Base-by-base conservation (phyloP, 2,888 invertebrate species). In the Trachelus troglodyta region DNA sequence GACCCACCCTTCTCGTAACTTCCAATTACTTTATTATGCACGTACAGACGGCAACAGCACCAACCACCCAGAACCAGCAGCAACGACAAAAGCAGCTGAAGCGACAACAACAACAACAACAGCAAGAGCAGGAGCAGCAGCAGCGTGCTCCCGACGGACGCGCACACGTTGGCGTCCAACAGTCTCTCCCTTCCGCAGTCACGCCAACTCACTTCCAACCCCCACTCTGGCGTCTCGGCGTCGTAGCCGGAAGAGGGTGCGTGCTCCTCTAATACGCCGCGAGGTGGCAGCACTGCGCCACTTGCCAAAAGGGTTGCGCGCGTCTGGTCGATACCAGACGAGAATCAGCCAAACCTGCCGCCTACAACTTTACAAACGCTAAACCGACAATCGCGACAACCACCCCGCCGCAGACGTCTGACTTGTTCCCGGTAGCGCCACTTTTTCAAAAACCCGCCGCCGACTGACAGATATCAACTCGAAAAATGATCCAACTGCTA, bases 321-420 rank as follows among this genome's bases (percentile, higher is more conserved):
- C 81, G 79, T 79, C 80, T 76, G 87, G 83, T 88, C 87, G 86
- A 87, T 88, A 88, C 83, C 81, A 80, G 84, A 80, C 80, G 83
- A 80, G 85, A 86, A 86, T 79, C 81, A 82, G 83, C 78, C 83
- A 80, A 79, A 82, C 81, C 85, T 89, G 87, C 88, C 23, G 40
- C 23, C 40, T 56, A 56, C 40, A 56, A 56, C 23, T 56, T 23
- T 15, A 23, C 23, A 9, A 56, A 56, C 23, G 23, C 40, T 56
- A 56, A 56, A 23, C 40, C 40, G 40, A 56, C 40, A 23, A 56
- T 56, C 15, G 40, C 40, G 23, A 56, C 40, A 56, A 2, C 40
- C 40, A 56, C 23, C 40, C 4, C 40, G 23, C 40, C 9, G 40
- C 40, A 56, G 23, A 6, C 40, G 40, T 56, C 40, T 56, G 23